phyloP scores from a whole-genome alignment of 1,140 invertebrate species.

The Diorhabda sublineata region DNA sequence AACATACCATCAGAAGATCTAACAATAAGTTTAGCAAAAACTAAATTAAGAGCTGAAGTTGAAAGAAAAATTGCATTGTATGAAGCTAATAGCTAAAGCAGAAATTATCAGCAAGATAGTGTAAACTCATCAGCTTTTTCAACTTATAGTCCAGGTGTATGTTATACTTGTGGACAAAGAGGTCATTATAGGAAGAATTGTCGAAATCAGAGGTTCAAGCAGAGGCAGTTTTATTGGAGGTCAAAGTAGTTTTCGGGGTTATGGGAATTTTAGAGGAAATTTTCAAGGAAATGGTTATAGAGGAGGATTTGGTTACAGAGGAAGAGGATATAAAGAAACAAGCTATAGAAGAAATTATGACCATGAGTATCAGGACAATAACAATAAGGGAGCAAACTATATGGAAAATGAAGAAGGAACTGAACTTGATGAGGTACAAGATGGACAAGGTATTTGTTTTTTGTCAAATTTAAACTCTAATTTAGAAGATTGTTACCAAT shows the following conservation, averaged over 20 bases:
- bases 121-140: no score
- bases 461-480: not conserved
- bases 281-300: no score
- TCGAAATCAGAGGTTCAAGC: not conserved
- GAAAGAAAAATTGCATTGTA: no score
- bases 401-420: not conserved
- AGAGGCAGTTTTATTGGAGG: not conserved
- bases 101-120: no score
- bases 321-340: not conserved
- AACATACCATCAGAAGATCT: no score
- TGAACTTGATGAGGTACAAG: not conserved
- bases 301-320: not conserved
- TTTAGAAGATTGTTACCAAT: not conserved
- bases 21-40: no score
- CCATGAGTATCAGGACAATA: not conserved
- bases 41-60: no score
- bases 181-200: no score
- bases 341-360: no score
- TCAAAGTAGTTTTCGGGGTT: not conserved
- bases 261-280: not conserved
- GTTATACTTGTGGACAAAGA: no score
- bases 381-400: not conserved
- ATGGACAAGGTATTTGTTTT: conserved; percentile 10
- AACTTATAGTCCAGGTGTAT: no score
- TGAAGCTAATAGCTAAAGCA: no score